phyloP scores from a whole-genome alignment of 2,113 vertebrate species.

The Parotia lawesii region DNA sequence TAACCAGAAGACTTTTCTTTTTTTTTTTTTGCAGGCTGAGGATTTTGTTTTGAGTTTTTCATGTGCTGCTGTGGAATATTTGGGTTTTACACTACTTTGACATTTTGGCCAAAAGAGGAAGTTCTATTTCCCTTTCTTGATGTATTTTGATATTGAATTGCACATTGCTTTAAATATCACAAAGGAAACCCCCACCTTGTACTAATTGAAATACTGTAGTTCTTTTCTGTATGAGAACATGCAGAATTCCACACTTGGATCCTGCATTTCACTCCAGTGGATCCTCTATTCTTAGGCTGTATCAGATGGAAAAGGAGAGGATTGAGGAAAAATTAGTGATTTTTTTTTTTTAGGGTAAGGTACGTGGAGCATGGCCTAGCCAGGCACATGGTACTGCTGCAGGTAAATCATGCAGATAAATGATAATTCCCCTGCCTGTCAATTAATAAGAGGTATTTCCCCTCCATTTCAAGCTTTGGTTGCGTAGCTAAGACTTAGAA shows the following conservation, averaged over 20 bases:
- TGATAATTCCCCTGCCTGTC: not conserved
- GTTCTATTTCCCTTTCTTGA: not conserved
- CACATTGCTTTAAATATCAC: rapidly evolving
- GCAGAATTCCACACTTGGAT: not conserved
- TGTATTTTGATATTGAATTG: not conserved
- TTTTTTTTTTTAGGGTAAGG: not conserved
- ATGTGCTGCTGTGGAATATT: not conserved
- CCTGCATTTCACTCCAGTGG: not conserved
- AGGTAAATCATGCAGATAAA: not conserved
- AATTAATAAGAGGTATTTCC: not conserved
- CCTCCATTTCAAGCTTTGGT: not conserved
- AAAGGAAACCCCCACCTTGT: not conserved
- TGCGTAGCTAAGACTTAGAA: not conserved
- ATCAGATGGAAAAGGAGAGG: not conserved
- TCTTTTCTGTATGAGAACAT: not conserved
- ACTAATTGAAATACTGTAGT: not conserved
- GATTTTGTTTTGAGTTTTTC: not conserved
- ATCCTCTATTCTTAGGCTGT: not conserved
- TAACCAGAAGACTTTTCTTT: not conserved
- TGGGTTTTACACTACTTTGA: rapidly evolving
- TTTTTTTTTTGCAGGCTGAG: no score
- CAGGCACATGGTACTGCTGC: not conserved
- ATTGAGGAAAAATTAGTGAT: not conserved
- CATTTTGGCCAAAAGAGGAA: not conserved
- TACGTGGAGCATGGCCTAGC: not conserved